Base-by-base conservation (phyloP, 2,888 invertebrate species). In the Harpalus rubripes region DNA sequence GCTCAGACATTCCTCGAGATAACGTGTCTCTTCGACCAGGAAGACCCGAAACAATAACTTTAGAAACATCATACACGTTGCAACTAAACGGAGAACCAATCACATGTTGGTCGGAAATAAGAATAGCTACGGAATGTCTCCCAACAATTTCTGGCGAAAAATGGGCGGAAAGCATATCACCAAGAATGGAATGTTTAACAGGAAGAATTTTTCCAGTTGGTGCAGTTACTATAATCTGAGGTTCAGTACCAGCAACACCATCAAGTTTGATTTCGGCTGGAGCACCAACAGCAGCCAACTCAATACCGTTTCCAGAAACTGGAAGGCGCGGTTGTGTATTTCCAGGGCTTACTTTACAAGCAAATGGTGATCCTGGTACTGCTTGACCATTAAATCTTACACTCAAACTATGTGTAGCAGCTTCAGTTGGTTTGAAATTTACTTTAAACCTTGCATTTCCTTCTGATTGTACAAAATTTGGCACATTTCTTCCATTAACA, bases 391-490 rank as follows among this genome's bases (percentile, higher is more conserved):
- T 95, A 90, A 95, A 95, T 44, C 95, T 95, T 44, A 99, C 98
- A 72, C 98, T 98, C 4, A 99, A 92, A 26, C 96, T 96, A 91
- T 99, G 99, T 0, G 96, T 94, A 1, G 97, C 97, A 0, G 98
- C 95, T 92, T 98, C 98, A 44, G 97, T 96, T 0, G 99, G 99
- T 89, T 98, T 98, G 92, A 99, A 99, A 92, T 99, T 98, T 6
- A 95, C 95, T 91, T 95, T 95, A 89, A 99, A 99, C 88, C 97
- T 95, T 0, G 98, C 99, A 91, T 98, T 98, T 59, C 98, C 98
- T 92, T 99, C 98, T 63, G 98, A 97, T 89, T 98, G 98, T 0
- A 99, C 99, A 90, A 98, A 99, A 92, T 99, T 99, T 8, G 99
- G 99, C 15, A 99, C 98, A 91, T 99, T 99, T 89, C 98, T 95